phyloP scores from a whole-genome alignment of 2,888 invertebrate genomes.

The Diabrotica balteata region DNA sequence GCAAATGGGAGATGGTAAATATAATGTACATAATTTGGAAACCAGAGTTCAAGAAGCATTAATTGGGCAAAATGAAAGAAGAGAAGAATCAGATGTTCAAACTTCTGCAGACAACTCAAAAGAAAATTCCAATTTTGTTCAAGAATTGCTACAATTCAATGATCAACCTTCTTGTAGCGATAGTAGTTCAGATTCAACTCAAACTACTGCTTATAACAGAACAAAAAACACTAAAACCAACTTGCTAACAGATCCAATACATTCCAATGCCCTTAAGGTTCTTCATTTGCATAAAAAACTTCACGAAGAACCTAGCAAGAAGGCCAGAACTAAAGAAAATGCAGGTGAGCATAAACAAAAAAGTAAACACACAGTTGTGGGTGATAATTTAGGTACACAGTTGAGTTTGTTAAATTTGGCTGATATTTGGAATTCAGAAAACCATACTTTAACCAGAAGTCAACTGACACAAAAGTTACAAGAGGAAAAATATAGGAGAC shows the following conservation, averaged over 20 bases:
- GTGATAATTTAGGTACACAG: conserved; percentile 29
- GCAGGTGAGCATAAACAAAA: conserved; percentile 30
- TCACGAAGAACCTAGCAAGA: conserved; percentile 33
- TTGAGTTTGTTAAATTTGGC: conserved; percentile 63
- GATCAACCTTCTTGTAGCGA: conserved; percentile 35
- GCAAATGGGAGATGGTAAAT: conserved; percentile 53
- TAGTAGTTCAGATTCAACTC: conserved; percentile 50
- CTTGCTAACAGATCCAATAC: conserved; percentile 38
- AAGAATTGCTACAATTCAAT: conserved; percentile 13
- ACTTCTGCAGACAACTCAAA: conserved; percentile 1
- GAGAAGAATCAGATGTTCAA: neutral
- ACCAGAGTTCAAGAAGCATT: conserved; percentile 51
- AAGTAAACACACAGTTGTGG: conserved; percentile 33
- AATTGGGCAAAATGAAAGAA: conserved; percentile 34
- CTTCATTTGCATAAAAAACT: conserved; percentile 47
- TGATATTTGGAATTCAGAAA: conserved; percentile 66
- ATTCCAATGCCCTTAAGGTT: conserved; percentile 48
- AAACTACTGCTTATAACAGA: conserved; percentile 46
- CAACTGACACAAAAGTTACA: conserved; percentile 65
- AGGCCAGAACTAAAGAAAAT: conserved; percentile 29
- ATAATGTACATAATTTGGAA: conserved; percentile 57
- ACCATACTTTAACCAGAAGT: conserved; percentile 31
- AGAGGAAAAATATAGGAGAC: conserved; percentile 78
- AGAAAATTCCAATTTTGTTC: conserved; percentile 5
- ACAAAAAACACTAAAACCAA: conserved; percentile 27